These are phyloP conservation scores for Cryptotermes secundus DNA, from an alignment of 1,140 invertebrate genomes.

Conservation along the genomic window DNA sequence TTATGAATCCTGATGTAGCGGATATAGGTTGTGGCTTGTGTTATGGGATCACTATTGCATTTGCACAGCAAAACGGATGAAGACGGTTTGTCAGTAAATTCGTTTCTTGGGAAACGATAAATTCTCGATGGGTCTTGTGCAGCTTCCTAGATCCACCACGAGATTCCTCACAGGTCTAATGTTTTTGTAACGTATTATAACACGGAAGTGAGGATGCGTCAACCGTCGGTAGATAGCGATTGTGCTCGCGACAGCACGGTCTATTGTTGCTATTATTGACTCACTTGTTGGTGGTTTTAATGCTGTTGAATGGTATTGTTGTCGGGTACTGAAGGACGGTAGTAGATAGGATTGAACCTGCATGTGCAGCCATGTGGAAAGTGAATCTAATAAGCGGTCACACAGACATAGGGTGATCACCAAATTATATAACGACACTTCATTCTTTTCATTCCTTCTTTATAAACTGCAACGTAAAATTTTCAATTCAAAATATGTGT, in stretches of 20 bases:
- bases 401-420: not conserved
- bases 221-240: not conserved
- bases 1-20: no score
- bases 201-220: not conserved
- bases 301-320: not conserved
- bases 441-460: no score
- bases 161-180: not conserved
- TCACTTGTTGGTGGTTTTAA: slow-evolving; percentile 3
- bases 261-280: slow-evolving; percentile 11
- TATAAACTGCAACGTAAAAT: no score
- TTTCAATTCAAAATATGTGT: no score
- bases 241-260: not conserved
- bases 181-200: not conserved
- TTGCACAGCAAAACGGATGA: no score
- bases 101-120: no score
- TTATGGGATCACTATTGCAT: no score
- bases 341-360: not conserved
- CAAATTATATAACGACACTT: not conserved
- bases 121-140: no score
- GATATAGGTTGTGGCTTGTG: no score
- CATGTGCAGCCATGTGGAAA: not conserved
- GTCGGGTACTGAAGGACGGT: not conserved
- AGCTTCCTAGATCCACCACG: no score
- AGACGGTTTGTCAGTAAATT: no score
- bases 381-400: not conserved